Conservation (phyloP, 1,140 invertebrate genomes). For the Platyscapa corneri region DNA sequence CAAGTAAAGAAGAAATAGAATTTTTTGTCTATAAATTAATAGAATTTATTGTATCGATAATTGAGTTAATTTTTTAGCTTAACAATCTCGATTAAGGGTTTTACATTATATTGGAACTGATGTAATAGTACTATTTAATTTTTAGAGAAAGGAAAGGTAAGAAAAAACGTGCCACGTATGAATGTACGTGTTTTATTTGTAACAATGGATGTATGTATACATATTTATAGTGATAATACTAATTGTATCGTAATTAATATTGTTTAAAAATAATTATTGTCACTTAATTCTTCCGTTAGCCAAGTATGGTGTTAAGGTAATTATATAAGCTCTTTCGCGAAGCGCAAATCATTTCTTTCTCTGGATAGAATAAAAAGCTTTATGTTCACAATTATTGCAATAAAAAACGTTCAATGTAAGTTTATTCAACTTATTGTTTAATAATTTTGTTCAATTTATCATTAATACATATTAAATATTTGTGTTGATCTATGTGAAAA, state of each 20-base stretch:
- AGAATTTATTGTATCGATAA: not conserved
- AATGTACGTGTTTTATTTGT: slow-evolving; percentile 45
- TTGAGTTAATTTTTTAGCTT: slow-evolving; percentile 16
- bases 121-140: slow-evolving; percentile 41
- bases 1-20: slow-evolving; percentile 15
- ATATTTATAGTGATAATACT: slow-evolving; percentile 48
- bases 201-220: slow-evolving; percentile 44
- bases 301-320: slow-evolving; percentile 51
- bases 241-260: slow-evolving; percentile 44
- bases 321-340: slow-evolving; percentile 33
- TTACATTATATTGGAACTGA: slow-evolving; percentile 34
- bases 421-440: slow-evolving; percentile 43
- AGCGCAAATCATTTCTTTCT: slow-evolving; percentile 39
- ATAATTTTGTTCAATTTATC: not conserved
- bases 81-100: slow-evolving; percentile 7
- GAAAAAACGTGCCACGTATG: slow-evolving; percentile 21
- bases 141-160: slow-evolving; percentile 14
- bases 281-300: slow-evolving; percentile 50
- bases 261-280: slow-evolving; percentile 44
- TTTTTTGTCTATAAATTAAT: slow-evolving; percentile 21
- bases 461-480: not conserved
- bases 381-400: slow-evolving; percentile 48
- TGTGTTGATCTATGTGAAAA: slow-evolving; percentile 9
- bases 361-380: slow-evolving; percentile 27
- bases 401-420: slow-evolving; percentile 59